Base-by-base conservation (phyloP, 2,113 vertebrate genomes). In the Syngnathus scovelli region DNA sequence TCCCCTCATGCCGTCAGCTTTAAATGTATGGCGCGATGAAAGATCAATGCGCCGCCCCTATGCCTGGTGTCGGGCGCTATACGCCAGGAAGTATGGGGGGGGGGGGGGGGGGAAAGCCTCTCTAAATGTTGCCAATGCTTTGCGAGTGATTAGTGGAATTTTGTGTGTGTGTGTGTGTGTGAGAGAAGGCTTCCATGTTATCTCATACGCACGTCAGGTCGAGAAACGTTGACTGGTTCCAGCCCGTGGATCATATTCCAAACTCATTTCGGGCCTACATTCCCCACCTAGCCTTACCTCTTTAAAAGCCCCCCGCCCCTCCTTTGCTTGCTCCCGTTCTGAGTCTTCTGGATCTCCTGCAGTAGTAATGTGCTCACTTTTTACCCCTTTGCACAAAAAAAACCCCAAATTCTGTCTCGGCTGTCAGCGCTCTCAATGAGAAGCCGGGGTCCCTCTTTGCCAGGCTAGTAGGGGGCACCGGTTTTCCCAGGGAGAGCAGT, bases 401-500 rank as follows among this genome's bases (percentile, higher is more conserved):
- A n/a, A n/a, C n/a, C n/a, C n/a, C 79, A 89, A 87, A 89, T 86
- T 79, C 83, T 85, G 84, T 86, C 88, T 85, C 65, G 66, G 80
- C 77, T 89, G 83, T 87, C 83, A 86, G 82, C 65, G 39, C 66
- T 60, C 80, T 86, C 77, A 81, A 84, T 84, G 79, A 74, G 72
- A 72, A 83, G 71, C 78, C 65, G 18, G 75, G 80, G 80, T 79
- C 81, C 78, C 61, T 62, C 41, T 19, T 44, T 87, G 83, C 82
- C 79, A 88, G 82, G 79, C 78, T 77, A 78, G 78, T 83, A 76
- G 83, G 79, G 78, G 83, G 87, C 76, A 83, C 70, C 83, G 85
- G 84, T 79, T 86, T 89, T 89, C 86, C 87, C 85, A 87, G 84
- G 81, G 79, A 81, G 86, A 73, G 33, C 48, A 62, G 74, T 15